Conservation (phyloP, 1,140 invertebrate species). For the Drosophila orena region DNA sequence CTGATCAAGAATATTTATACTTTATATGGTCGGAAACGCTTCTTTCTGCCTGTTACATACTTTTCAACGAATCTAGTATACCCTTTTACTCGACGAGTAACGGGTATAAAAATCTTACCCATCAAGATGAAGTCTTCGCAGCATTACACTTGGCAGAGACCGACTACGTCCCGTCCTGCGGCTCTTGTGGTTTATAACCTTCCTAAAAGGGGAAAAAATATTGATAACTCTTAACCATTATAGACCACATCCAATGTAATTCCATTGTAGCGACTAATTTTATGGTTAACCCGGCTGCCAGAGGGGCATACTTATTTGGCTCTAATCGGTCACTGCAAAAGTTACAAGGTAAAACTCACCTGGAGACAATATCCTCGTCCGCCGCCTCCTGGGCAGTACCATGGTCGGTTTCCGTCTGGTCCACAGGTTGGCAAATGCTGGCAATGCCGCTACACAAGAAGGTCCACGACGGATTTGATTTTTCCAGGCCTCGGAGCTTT, state of each 20-base stretch:
- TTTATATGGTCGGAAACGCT: no score
- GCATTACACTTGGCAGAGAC: slow-evolving; percentile 21
- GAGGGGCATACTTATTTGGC: not conserved
- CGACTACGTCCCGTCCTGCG: slow-evolving; percentile 6
- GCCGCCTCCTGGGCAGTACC: not conserved
- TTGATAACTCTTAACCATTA: slow-evolving; percentile 40
- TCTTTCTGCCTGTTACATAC: no score
- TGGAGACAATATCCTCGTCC: slow-evolving; percentile 14
- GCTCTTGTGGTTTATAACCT: not conserved
- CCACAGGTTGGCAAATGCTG: slow-evolving; percentile 2
- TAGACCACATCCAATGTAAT: slow-evolving; percentile 38
- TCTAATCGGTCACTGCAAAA: slow-evolving; percentile 17
- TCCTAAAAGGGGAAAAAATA: slow-evolving; percentile 25
- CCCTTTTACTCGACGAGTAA: no score
- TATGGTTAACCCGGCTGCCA: no score
- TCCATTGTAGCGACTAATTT: not conserved
- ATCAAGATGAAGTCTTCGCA: not conserved
- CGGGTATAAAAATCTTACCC: slow-evolving; percentile 10
- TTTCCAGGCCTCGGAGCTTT: slow-evolving; percentile 6
- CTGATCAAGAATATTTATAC: no score
- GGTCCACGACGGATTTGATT: slow-evolving; percentile 52
- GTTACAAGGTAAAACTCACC: slow-evolving; percentile 28
- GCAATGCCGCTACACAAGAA: slow-evolving; percentile 64
- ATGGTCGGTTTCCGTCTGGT: not conserved
- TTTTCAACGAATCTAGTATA: no score